phyloP scores from a whole-genome alignment of 2,797 vertebrate species.

The Xiphophorus birchmanni region DNA sequence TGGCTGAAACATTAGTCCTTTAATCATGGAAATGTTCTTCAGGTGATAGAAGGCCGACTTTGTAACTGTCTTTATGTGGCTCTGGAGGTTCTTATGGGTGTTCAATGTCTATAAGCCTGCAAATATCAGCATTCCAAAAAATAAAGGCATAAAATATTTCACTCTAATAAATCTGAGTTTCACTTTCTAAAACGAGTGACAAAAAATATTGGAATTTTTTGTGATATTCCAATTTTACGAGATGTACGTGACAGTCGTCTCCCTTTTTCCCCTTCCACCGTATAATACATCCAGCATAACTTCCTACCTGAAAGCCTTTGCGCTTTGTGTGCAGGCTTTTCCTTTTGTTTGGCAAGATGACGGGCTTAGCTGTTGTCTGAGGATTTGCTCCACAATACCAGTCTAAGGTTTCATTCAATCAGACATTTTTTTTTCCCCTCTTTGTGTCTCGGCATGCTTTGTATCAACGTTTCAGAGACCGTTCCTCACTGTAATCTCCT shows the following conservation, averaged over 20 bases:
- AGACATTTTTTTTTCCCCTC: constrained; percentile 46
- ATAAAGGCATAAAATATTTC: background rate
- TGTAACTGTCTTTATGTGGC: too few species aligned
- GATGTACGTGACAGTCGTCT: constrained; percentile 18
- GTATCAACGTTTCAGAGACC: constrained; percentile 56
- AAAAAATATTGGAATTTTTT: background rate
- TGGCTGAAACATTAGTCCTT: too few species aligned
- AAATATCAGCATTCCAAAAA: background rate
- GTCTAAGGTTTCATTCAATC: constrained; percentile 73
- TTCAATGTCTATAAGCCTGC: background rate
- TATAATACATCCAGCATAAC: constrained; percentile 47
- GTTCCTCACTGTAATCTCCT: constrained; percentile 46
- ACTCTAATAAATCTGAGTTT: background rate
- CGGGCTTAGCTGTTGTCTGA: constrained; percentile 51
- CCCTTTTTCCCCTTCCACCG: constrained; percentile 35
- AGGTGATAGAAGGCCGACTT: too few species aligned
- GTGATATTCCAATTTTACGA: background rate
- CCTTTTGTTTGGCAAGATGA: constrained; percentile 48
- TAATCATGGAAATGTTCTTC: too few species aligned
- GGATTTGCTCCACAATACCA: constrained; percentile 64
- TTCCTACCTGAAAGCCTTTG: constrained; percentile 37
- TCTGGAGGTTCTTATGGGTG: background rate
- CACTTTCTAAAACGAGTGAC: background rate
- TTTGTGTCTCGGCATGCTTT: constrained; percentile 58
- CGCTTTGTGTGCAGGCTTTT: constrained; percentile 48